Evolutionary conservation across 1,140 invertebrate species (phyloP).

Genomic region (Drosophila tropicalis): DNA sequence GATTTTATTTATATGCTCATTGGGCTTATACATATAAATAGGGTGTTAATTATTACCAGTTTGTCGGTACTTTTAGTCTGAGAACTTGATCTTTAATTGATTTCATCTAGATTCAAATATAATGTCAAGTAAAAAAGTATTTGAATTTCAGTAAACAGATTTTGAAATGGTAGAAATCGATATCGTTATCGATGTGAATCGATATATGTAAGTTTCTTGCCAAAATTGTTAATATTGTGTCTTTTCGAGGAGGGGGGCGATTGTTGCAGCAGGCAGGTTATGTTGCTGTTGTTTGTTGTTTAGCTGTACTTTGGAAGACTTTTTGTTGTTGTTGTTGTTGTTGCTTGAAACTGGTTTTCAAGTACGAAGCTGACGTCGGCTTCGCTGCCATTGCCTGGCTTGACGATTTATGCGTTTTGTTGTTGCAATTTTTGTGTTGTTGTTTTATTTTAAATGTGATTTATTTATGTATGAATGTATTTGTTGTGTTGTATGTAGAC

Average conservation of each 20-base stretch:
- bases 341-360: constrained; percentile 72
- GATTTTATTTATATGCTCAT: background rate
- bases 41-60: constrained; percentile 9
- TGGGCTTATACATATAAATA: background rate
- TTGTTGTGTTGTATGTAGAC: constrained; percentile 59
- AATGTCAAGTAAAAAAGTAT: too few species aligned
- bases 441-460: constrained; percentile 81
- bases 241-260: constrained; percentile 15
- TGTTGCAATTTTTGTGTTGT: constrained; percentile 77
- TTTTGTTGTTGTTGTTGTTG: constrained; percentile 42
- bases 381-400: constrained; percentile 18
- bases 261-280: constrained; percentile 16
- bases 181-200: too few species aligned
- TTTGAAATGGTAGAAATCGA: too few species aligned
- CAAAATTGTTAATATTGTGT: constrained; percentile 8
- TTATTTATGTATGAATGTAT: too few species aligned
- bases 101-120: too few species aligned
- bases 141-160: too few species aligned
- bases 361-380: constrained; percentile 59
- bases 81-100: background rate
- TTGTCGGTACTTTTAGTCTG: background rate
- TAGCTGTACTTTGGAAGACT: constrained; percentile 77
- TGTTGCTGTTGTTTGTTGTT: constrained; percentile 42
- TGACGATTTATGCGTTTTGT: constrained; percentile 74
- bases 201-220: too few species aligned